Evolutionary conservation across 2,113 vertebrate genomes (phyloP).

Genomic region (Chaetodon auriga): DNA sequence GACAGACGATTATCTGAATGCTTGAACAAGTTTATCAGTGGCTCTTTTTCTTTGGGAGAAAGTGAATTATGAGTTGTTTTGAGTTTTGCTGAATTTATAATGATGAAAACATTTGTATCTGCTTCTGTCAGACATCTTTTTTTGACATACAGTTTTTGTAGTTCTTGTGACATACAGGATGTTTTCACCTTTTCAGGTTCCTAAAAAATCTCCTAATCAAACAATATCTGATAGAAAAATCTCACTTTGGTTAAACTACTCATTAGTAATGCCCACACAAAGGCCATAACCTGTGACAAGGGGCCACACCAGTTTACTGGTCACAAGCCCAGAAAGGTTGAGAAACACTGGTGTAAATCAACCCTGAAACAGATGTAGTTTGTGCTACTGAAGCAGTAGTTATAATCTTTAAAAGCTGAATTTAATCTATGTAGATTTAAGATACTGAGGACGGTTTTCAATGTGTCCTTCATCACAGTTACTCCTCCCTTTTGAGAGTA

Average conservation of each 20-base stretch:
- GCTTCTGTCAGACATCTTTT: no score
- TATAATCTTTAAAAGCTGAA: not conserved
- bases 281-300: no score
- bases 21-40: conserved; percentile 42
- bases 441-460: not conserved
- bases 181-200: no score
- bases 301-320: no score
- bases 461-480: not conserved
- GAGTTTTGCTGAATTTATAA: no score
- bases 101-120: no score
- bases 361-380: not conserved
- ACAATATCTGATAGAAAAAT: no score
- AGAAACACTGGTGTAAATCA: not conserved
- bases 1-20: conserved; percentile 60
- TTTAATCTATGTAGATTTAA: not conserved
- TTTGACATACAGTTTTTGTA: no score
- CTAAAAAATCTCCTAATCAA: no score
- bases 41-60: conserved; percentile 21
- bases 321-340: not conserved
- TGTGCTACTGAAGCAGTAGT: not conserved
- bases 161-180: no score
- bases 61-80: conserved; percentile 4
- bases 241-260: no score
- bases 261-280: no score
- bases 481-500: conserved; percentile 1